These are phyloP conservation scores for Rotaria socialis DNA, from an alignment of 2,888 invertebrate species.

Conservation along the genomic window DNA sequence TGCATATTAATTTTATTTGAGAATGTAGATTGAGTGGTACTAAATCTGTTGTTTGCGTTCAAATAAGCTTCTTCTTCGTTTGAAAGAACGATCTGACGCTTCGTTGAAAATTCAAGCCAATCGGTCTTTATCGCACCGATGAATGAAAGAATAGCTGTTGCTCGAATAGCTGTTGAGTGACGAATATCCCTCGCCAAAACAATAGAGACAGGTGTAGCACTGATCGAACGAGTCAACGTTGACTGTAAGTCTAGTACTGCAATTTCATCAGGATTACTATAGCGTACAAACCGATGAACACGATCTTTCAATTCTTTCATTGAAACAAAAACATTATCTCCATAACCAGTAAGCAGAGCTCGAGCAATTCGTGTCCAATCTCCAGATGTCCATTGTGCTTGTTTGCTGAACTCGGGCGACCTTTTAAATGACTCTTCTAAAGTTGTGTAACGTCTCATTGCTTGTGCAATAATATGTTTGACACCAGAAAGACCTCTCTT, in stretches of 20 bases:
- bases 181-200: background rate
- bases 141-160: background rate
- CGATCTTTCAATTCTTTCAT: background rate
- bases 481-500: too few species aligned
- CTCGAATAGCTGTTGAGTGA: background rate
- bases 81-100: background rate
- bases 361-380: too few species aligned
- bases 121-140: background rate
- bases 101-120: background rate
- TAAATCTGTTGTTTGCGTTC: too few species aligned
- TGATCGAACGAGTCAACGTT: background rate
- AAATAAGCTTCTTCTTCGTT: background rate
- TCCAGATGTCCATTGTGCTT: too few species aligned
- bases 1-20: too few species aligned
- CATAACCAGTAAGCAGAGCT: too few species aligned
- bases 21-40: too few species aligned
- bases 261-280: background rate
- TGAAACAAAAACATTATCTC: background rate
- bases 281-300: background rate
- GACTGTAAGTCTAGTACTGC: background rate
- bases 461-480: too few species aligned
- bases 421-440: too few species aligned
- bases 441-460: too few species aligned
- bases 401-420: too few species aligned
- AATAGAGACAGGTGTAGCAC: background rate